Evolutionary conservation across 2,113 vertebrate genomes (phyloP), one percentile per base, ranked within the genome.

Genomic region (Alosa alosa): DNA sequence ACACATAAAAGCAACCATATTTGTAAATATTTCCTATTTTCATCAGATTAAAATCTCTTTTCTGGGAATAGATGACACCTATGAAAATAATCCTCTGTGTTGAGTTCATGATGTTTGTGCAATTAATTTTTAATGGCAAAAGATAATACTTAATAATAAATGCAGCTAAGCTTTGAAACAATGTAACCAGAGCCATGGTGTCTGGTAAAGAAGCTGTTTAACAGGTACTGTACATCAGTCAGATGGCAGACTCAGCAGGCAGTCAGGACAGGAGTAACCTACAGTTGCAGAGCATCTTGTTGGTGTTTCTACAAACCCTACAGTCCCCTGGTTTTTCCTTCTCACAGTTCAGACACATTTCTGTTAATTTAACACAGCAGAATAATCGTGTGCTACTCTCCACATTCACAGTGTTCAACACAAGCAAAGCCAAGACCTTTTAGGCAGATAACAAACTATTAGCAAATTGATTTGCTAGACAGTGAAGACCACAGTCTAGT

Each of bases 401-500:
- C 11, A 78, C 39, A 11, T 78, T 78, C 31, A 78, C 13, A 78
- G 31, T 78, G 31, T 78, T 78, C 31, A 39, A 39, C 31, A 36
- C 11, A 39, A 10, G 36, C 11, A 60, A 22, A 60, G 55, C 55
- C 6, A 60, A 60, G 20, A 20, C 72, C 72, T 78, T 78, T 78
- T 78, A 78, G 31, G 72, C 31, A 78, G 72, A 78, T 78, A 78
- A 78, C 36, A 78, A 11, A 78, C 72, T 78, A 78, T 78, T 36
- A 78, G 72, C 72, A 78, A 78, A 78, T 78, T 39, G 39, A 78
- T 78, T 15, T 17, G 72, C 31, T 72, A 31, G 64, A 78, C 72
- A 39, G 72, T 4, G 11, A 78, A 78, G 15, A 78, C 72, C 11
- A 78, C 72, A 18, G 31, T 78, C 36, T 39, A 78, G 72, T 78